These are phyloP conservation scores for Dasysyrphus tricinctus DNA, from an alignment of 2,888 invertebrate species.

Conservation along the genomic window DNA sequence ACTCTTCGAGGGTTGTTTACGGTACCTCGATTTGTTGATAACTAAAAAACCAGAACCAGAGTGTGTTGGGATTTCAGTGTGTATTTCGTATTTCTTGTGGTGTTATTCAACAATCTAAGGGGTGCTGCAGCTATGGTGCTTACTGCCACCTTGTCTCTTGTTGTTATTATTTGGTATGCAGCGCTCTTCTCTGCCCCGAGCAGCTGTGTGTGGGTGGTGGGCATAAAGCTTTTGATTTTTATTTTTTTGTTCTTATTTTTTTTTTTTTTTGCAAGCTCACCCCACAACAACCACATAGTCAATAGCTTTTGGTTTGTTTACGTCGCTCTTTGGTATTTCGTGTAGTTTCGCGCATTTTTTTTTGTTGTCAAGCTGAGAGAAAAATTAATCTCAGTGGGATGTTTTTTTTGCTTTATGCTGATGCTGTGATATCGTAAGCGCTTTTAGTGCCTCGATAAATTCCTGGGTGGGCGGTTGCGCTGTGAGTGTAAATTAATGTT, in stretches of 20 bases:
- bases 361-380: slow-evolving; percentile 3
- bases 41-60: slow-evolving; percentile 77
- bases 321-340: slow-evolving; percentile 61
- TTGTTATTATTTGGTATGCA: slow-evolving; percentile 59
- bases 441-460: slow-evolving; percentile 71
- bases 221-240: slow-evolving; percentile 49
- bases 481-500: slow-evolving; percentile 58
- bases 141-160: slow-evolving; percentile 70
- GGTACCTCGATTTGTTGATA: slow-evolving; percentile 80
- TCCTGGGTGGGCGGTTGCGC: slow-evolving; percentile 73
- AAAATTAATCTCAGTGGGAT: background rate
- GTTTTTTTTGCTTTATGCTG: background rate
- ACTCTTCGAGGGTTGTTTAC: slow-evolving; percentile 75
- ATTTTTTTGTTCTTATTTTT: slow-evolving; percentile 6
- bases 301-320: slow-evolving; percentile 71
- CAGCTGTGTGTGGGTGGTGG: slow-evolving; percentile 59
- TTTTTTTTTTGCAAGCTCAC: slow-evolving; percentile 34
- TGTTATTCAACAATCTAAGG: slow-evolving; percentile 71
- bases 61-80: slow-evolving; percentile 63
- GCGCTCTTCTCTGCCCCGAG: slow-evolving; percentile 61
- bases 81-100: slow-evolving; percentile 49
- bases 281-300: slow-evolving; percentile 22
- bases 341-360: slow-evolving; percentile 61
- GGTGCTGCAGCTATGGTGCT: slow-evolving; percentile 55
- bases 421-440: slow-evolving; percentile 47